Evolutionary conservation across 2,113 vertebrate genomes (phyloP).

Genomic region (Naja naja): DNA sequence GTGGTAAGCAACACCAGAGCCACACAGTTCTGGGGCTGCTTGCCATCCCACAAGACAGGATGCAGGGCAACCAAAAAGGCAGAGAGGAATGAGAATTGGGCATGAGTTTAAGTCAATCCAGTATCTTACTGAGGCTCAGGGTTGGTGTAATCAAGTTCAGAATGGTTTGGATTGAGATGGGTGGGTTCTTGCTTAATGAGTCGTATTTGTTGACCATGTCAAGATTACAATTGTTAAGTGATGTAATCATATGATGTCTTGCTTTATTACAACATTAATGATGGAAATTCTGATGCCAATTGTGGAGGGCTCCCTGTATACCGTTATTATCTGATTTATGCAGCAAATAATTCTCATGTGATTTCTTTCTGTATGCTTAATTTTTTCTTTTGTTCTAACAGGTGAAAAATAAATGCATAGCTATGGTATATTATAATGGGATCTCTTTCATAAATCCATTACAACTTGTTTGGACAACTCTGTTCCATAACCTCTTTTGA

Average conservation of each 20-base stretch:
- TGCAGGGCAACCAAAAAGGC: background rate
- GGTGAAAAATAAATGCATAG: slow-evolving; percentile 47
- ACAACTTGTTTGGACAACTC: background rate
- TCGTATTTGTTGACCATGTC: no score
- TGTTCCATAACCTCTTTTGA: background rate
- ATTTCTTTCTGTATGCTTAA: background rate
- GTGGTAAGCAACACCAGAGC: no score
- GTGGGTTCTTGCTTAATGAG: background rate
- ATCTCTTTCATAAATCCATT: no score
- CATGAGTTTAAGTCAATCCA: no score
- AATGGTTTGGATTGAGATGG: background rate
- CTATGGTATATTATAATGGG: slow-evolving; percentile 29
- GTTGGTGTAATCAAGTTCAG: background rate
- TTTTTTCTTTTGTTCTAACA: slow-evolving; percentile 33
- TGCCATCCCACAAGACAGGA: background rate
- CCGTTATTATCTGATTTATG: slow-evolving; percentile 60
- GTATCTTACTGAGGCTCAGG: background rate
- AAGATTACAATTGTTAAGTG: no score
- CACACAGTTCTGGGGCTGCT: background rate
- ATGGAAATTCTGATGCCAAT: no score
- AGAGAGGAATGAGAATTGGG: background rate
- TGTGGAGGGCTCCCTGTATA: no score
- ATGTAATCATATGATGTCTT: no score
- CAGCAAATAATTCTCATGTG: slow-evolving; percentile 56
- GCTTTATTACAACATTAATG: no score